Base-by-base conservation (phyloP, 2,888 invertebrate genomes). In the Stenodera caucasica region DNA sequence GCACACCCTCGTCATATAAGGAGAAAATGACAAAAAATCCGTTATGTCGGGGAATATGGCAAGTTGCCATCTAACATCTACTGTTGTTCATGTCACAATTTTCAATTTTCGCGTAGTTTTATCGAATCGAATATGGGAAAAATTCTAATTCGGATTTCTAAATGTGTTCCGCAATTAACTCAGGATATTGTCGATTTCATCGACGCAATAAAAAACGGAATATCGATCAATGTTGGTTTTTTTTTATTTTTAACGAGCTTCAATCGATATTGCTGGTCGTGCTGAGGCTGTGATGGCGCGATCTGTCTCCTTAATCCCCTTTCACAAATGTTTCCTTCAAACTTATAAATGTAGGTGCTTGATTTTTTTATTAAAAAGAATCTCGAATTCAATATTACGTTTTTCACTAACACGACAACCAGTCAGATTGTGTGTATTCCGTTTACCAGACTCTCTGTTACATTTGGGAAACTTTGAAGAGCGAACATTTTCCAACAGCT, bases 321-420 rank as follows among this genome's bases (percentile, higher is more conserved):
- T 65, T 69, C 67, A 67, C 70, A 66, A 68, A 70, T 68, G 70
- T 70, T 68, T 66, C 67, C 64, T 66, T 65, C 66, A 64, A 68
- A 68, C 67, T 70, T 68, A 67, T 69, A 70, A 70, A 70, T 67
- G 70, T 67, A 64, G 61, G 64, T 66, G 67, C 65, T 64, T 64
- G 68, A 66, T 66, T 67, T 63, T 32, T 64, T 66, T 64, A 64
- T 64, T 64, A 64, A 66, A 65, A 64, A 64, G 61, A 64, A 64
- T 66, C 60, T 63, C 60, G 53, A 60, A 60, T 63, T 62, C 66
- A 64, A 64, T 63, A 66, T 64, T 60, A 60, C 64, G 64, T 53
- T 61, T 56, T 55, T 33, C 57, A 45, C 58, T 55, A 45, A 53
- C 49, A 26, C 18, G 21, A 40, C n/a, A n/a, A 14, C 18, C 40